Conservation (phyloP, 1,140 invertebrate genomes). For the Meloidogyne chitwoodi region DNA sequence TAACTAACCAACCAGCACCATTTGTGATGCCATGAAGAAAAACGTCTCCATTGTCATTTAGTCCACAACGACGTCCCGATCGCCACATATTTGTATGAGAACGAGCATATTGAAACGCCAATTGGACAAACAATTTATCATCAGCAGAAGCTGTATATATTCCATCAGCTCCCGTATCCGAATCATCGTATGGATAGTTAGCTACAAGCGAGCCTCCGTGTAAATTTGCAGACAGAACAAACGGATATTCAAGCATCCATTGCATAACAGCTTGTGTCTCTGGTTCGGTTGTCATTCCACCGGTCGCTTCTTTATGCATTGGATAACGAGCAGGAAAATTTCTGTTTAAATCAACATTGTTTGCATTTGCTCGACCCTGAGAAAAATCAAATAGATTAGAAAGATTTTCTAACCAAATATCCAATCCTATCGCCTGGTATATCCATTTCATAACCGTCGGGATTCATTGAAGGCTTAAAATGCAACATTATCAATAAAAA, state of each 20-base stretch:
- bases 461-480: slow-evolving; percentile 81
- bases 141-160: slow-evolving; percentile 69
- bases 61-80: slow-evolving; percentile 52
- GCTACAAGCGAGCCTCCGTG: slow-evolving; percentile 86
- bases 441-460: slow-evolving; percentile 85
- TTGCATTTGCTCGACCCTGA: slow-evolving; percentile 74
- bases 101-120: slow-evolving; percentile 75
- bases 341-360: slow-evolving; percentile 83
- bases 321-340: slow-evolving; percentile 91
- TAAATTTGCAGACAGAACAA: slow-evolving; percentile 91
- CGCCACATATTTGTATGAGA: slow-evolving; percentile 59
- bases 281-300: slow-evolving; percentile 67
- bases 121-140: slow-evolving; percentile 75
- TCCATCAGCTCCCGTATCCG: slow-evolving; percentile 63
- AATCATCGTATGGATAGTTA: slow-evolving; percentile 86
- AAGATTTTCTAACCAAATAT: slow-evolving; percentile 34
- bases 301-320: slow-evolving; percentile 66
- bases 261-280: slow-evolving; percentile 86
- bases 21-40: slow-evolving; percentile 73
- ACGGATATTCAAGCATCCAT: slow-evolving; percentile 79
- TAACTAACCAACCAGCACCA: slow-evolving; percentile 72
- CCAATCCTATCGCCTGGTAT: slow-evolving; percentile 65
- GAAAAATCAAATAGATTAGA: background rate
- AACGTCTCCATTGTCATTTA: slow-evolving; percentile 46
- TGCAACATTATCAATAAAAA: background rate